Conservation (phyloP, 2,797 vertebrate genomes). For the Leuciscus waleckii region DNA sequence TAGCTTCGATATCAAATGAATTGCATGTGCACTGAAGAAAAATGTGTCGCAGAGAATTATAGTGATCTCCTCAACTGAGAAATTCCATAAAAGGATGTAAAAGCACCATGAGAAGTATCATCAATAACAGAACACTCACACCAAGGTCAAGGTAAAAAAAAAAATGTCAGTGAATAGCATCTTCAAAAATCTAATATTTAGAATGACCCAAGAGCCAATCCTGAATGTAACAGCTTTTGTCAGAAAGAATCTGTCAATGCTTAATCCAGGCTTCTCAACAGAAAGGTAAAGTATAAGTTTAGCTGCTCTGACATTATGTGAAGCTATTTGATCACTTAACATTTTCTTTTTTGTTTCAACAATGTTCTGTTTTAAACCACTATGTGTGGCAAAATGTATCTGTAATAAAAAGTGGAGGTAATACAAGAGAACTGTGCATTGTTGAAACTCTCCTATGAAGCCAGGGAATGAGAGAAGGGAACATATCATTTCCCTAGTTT, state of each 20-base stretch:
- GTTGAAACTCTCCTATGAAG: background rate
- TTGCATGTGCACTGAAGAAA: background rate
- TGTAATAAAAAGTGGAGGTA: background rate
- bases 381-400: background rate
- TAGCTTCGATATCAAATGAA: constrained; percentile 51
- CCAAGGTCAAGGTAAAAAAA: background rate
- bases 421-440: background rate
- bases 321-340: constrained; percentile 1
- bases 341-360: background rate
- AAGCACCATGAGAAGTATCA: background rate
- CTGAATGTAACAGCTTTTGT: constrained; percentile 70
- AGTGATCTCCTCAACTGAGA: background rate
- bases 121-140: background rate
- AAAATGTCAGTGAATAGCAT: too few species aligned
- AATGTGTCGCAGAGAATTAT: constrained; percentile 11
- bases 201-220: constrained; percentile 77
- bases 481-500: background rate
- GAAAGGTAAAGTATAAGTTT: constrained; percentile 65
- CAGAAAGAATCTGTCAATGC: constrained; percentile 64
- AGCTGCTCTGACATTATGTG: constrained; percentile 26
- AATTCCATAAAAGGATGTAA: background rate
- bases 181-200: constrained; percentile 69
- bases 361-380: background rate
- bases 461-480: background rate
- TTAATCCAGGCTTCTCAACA: constrained; percentile 62